Percentiles rank a stretch among this genome's conserved stretches.
Evolutionary conservation across 1,140 invertebrate genomes (phyloP).

Genomic region (Drosophila eugracilis): DNA sequence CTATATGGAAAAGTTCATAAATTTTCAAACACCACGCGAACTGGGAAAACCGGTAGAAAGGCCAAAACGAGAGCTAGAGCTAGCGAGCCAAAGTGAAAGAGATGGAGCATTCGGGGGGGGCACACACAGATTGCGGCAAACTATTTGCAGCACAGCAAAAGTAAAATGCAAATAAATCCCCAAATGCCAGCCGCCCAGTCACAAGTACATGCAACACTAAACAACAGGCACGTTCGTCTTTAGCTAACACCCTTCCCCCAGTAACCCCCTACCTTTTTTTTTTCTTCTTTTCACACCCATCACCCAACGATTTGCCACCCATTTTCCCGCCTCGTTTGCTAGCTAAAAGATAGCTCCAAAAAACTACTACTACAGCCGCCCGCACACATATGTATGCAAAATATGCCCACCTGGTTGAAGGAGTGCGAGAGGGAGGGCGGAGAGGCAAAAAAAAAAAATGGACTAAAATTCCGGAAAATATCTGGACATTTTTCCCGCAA

Average conservation of each 20-base stretch:
- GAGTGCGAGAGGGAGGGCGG: no score
- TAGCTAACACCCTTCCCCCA: conserved; percentile 17
- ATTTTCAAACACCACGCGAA: conserved; percentile 63
- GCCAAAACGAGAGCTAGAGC: background rate
- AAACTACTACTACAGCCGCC: no score
- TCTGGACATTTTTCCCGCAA: conserved; percentile 20
- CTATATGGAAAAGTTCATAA: conserved; percentile 73
- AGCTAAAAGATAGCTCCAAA: conserved; percentile 63
- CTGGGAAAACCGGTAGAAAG: conserved; percentile 7
- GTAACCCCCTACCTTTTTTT: background rate
- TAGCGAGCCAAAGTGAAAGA: background rate
- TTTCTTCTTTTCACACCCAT: background rate
- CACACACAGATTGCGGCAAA: conserved; percentile 80
- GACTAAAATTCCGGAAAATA: conserved; percentile 30
- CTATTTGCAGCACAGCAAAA: conserved; percentile 65
- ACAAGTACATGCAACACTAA: conserved; percentile 67
- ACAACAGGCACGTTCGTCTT: conserved; percentile 63
- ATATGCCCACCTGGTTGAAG: conserved; percentile 67
- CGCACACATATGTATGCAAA: conserved; percentile 56
- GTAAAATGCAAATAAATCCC: conserved; percentile 81
- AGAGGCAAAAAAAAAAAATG: conserved; percentile 9
- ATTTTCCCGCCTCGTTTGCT: conserved; percentile 67
- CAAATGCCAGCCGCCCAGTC: conserved; percentile 52
- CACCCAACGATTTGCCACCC: conserved; percentile 32
- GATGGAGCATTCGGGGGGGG: conserved; percentile 9